A percentile compares a stretch with the other conserved stretches of the same genome.
These are phyloP conservation scores for Zaprionus davidi DNA, from an alignment of 1,140 invertebrate genomes.

Conservation along the genomic window DNA sequence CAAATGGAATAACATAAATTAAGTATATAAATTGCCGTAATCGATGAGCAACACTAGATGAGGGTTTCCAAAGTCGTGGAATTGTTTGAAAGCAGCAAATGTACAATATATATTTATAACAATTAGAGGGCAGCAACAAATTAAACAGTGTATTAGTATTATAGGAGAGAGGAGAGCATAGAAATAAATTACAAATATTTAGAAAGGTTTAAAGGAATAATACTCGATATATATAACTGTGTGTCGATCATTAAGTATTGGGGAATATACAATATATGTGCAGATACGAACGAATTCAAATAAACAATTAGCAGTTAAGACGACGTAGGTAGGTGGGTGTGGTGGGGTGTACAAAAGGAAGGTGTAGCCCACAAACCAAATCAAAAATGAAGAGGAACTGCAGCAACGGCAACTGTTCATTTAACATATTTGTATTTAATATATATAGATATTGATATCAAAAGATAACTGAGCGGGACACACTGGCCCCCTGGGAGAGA, in stretches of 20 bases:
- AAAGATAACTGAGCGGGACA: slow-evolving; percentile 27
- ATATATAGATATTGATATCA: slow-evolving; percentile 64
- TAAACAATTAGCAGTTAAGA: slow-evolving; percentile 49
- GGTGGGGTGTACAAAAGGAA: slow-evolving; percentile 40
- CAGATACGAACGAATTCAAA: slow-evolving; percentile 59
- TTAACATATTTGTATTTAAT: slow-evolving; percentile 84
- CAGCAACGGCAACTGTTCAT: slow-evolving; percentile 68
- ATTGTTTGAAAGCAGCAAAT: slow-evolving; percentile 58
- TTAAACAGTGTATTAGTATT: slow-evolving; percentile 62
- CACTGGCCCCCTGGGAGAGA: slow-evolving; percentile 10
- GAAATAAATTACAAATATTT: slow-evolving; percentile 48
- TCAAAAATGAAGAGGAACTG: slow-evolving; percentile 26
- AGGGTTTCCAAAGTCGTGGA: slow-evolving; percentile 30
- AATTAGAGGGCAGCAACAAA: slow-evolving; percentile 59
- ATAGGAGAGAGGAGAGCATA: slow-evolving; percentile 43
- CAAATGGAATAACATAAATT: slow-evolving; percentile 19
- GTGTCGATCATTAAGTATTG: slow-evolving; percentile 1
- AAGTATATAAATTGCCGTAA: slow-evolving; percentile 36
- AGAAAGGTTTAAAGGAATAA: slow-evolving; percentile 51
- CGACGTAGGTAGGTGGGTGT: neutral
- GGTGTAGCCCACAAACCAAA: slow-evolving; percentile 77
- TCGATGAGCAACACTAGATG: slow-evolving; percentile 30
- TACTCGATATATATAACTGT: neutral
- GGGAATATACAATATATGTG: slow-evolving; percentile 31
- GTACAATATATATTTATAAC: slow-evolving; percentile 56